A percentile compares a stretch with the other conserved stretches of the same genome.
Evolutionary conservation across 2,797 vertebrate species (phyloP).

Genomic region (Danionella dracula): DNA sequence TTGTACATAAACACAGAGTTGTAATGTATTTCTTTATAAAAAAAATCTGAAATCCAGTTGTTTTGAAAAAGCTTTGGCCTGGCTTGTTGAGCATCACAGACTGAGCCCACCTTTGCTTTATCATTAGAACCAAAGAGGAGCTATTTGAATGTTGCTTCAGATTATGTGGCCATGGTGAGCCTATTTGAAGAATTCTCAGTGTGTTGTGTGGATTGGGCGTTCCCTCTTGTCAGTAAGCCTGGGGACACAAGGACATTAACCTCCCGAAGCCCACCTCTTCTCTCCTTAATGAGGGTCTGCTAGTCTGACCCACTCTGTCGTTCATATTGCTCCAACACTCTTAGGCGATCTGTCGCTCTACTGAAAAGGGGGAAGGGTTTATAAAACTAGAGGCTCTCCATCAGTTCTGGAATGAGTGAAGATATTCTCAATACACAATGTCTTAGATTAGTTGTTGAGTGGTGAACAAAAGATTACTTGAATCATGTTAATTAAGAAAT

Average conservation of each 20-base stretch:
- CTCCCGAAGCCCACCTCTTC: conserved; percentile 44
- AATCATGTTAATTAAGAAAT: conserved; percentile 30
- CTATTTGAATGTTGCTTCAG: background rate
- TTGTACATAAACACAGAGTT: too few relatives aligned
- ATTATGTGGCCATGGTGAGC: background rate
- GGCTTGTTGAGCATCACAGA: too few relatives aligned
- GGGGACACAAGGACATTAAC: conserved; percentile 56
- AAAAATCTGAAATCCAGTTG: too few relatives aligned
- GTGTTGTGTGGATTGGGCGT: background rate
- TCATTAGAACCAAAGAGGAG: background rate
- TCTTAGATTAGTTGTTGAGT: conserved; percentile 24
- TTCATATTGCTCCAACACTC: conserved; percentile 48
- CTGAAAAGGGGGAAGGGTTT: conserved; percentile 33
- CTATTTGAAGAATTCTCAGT: conserved; percentile 6
- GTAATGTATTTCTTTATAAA: too few relatives aligned
- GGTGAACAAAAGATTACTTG: conserved; percentile 23
- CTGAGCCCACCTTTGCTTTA: background rate
- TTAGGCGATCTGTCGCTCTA: conserved; percentile 41
- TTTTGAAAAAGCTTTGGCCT: too few relatives aligned
- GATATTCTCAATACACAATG: background rate
- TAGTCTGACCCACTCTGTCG: conserved; percentile 41
- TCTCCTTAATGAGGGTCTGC: conserved; percentile 50
- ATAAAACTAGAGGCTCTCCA: background rate
- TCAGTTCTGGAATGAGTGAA: background rate
- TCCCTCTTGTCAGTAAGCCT: conserved; percentile 40